phyloP scores from a whole-genome alignment of 23 tunicate species.

The Phallusia fumigata region DNA sequence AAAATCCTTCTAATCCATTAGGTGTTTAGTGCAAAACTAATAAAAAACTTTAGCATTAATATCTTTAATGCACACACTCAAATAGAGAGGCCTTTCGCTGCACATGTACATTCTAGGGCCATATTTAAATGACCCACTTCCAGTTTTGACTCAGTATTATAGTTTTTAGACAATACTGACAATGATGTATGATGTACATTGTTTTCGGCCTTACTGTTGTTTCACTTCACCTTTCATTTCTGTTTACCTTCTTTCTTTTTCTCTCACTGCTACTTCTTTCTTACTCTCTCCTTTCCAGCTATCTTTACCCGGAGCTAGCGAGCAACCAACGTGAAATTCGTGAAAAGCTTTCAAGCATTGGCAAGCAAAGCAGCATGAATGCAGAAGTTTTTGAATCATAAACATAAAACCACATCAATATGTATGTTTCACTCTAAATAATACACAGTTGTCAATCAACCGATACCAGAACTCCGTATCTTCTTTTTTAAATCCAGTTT shows the following conservation, averaged over 20 bases:
- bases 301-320: conserved; percentile 15
- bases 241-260: not conserved
- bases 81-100: too few species aligned
- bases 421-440: not conserved
- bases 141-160: too few species aligned
- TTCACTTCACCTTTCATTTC: not conserved
- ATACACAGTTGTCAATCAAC: too few species aligned
- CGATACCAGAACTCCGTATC: too few species aligned
- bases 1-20: too few species aligned
- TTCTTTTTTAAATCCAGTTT: too few species aligned
- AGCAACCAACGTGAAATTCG: conserved; percentile 6
- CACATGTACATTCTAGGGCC: too few species aligned
- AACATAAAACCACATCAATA: not conserved
- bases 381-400: not conserved
- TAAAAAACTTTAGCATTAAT: too few species aligned
- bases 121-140: too few species aligned
- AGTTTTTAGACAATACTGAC: too few species aligned
- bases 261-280: not conserved
- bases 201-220: not conserved
- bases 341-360: not conserved
- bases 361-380: not conserved
- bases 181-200: not conserved
- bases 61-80: too few species aligned
- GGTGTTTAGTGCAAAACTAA: too few species aligned
- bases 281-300: conserved; percentile 3